These are phyloP conservation scores for Melanchra persicariae DNA, from an alignment of 2,888 invertebrate species.

Conservation along the genomic window DNA sequence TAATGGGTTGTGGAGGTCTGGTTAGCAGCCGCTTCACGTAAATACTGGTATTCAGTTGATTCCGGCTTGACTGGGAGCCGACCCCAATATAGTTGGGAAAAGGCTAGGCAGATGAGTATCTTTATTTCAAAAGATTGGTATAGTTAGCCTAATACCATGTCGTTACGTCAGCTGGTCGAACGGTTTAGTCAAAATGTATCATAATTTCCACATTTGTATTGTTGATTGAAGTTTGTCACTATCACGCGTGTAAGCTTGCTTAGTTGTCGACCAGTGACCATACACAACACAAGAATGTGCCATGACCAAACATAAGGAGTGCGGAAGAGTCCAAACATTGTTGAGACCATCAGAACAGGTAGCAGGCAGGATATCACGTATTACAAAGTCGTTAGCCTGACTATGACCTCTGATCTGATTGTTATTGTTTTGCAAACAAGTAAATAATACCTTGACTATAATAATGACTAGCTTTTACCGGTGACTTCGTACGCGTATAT, in stretches of 20 bases:
- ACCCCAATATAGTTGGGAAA: too few species aligned
- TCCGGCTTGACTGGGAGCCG: too few species aligned
- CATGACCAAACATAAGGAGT: constrained; percentile 1
- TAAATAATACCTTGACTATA: constrained; percentile 4
- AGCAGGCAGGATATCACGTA: constrained; percentile 50
- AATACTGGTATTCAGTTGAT: too few species aligned
- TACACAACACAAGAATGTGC: constrained; percentile 23
- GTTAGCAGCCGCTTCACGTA: too few species aligned
- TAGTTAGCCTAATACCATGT: background rate
- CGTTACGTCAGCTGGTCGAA: background rate
- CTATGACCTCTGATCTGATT: background rate
- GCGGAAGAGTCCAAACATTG: constrained; percentile 34
- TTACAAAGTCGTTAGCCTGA: constrained; percentile 33
- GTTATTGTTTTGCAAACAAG: constrained; percentile 33
- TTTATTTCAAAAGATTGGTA: too few species aligned
- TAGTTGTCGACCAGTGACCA: background rate
- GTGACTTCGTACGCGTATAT: too few species aligned
- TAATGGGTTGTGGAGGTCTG: too few species aligned
- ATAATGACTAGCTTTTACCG: too few species aligned
- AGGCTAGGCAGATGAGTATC: too few species aligned
- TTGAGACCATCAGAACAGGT: background rate
- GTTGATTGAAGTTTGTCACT: background rate
- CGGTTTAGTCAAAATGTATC: background rate
- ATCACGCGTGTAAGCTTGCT: background rate
- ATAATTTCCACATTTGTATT: constrained; percentile 6